A percentile compares a stretch with the other conserved stretches of the same genome.
phyloP scores from a whole-genome alignment of 2,113 vertebrate genomes.

The Symphodus melops region DNA sequence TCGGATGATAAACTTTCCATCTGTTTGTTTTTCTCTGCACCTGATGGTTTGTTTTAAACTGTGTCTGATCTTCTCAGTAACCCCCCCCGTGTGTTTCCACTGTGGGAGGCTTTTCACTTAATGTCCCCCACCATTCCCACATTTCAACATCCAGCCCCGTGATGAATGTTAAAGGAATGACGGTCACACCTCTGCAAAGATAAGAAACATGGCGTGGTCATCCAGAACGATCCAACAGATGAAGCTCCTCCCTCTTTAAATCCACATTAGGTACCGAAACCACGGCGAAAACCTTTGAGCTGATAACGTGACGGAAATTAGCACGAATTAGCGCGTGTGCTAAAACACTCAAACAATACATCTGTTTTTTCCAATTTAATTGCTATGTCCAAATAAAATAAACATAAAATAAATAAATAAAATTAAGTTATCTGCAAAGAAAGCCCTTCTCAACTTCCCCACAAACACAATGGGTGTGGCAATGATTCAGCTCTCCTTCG shows the following conservation, averaged over 20 bases:
- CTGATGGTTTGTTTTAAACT: background rate
- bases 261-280: background rate
- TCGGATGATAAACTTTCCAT: background rate
- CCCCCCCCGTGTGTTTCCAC: background rate
- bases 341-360: no score
- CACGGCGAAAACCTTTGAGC: background rate
- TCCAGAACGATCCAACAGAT: constrained; percentile 10
- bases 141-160: background rate
- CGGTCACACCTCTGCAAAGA: background rate
- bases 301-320: constrained; percentile 3
- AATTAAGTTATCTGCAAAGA: background rate
- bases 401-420: no score
- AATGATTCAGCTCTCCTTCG: background rate
- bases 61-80: background rate
- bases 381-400: no score
- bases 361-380: no score
- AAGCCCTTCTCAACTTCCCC: background rate
- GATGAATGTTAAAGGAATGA: background rate
- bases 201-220: background rate
- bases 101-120: background rate
- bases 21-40: constrained; percentile 19
- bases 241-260: background rate
- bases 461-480: background rate
- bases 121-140: background rate
- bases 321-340: no score